These are phyloP conservation scores for Noctua janthe DNA, from an alignment of 2,888 invertebrate species.

Conservation along the genomic window DNA sequence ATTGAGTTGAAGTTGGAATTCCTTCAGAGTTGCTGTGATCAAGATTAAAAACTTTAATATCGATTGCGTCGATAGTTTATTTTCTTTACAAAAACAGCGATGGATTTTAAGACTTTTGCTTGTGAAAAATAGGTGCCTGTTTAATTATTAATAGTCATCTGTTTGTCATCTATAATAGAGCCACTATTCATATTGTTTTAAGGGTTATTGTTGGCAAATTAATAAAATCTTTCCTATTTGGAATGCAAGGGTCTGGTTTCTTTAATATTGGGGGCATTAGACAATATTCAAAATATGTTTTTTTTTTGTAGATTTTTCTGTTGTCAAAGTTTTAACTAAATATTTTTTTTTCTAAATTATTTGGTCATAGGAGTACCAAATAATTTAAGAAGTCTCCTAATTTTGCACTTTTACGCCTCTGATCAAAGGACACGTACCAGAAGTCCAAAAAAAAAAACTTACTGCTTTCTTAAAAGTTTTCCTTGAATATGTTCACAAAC, in stretches of 20 bases:
- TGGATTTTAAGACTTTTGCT: background rate
- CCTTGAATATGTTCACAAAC: background rate
- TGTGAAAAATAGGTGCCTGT: slow-evolving; percentile 9
- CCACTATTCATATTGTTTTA: slow-evolving; percentile 63
- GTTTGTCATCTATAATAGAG: slow-evolving; percentile 71
- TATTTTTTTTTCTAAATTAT: no score
- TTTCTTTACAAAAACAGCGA: background rate
- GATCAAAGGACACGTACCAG: no score
- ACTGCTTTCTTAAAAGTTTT: background rate
- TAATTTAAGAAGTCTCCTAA: background rate
- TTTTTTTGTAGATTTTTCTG: no score
- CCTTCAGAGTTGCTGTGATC: background rate
- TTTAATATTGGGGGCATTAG: no score
- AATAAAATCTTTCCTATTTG: slow-evolving; percentile 42
- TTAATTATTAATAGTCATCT: slow-evolving; percentile 37
- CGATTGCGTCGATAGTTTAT: background rate
- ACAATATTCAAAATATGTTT: no score
- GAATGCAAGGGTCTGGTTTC: background rate
- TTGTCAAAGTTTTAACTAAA: no score
- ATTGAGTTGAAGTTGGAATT: slow-evolving; percentile 11
- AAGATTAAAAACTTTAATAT: background rate
- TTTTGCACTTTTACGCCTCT: background rate
- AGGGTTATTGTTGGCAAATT: slow-evolving; percentile 65
- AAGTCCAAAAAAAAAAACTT: background rate
- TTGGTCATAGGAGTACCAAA: no score